phyloP scores from a whole-genome alignment of 2,888 invertebrate species.

The Mesodorylaimus sp. region DNA sequence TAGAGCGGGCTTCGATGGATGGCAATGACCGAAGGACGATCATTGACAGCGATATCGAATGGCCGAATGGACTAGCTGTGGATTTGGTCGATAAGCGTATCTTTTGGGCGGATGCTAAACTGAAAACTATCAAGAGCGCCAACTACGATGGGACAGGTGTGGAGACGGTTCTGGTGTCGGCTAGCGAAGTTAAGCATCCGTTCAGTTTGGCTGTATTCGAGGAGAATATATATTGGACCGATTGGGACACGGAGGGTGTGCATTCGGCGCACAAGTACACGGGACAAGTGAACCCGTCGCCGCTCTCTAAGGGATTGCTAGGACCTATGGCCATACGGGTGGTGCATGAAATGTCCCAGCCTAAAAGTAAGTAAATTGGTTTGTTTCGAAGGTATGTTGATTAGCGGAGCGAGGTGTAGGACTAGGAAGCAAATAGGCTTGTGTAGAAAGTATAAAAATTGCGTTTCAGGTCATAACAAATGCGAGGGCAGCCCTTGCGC shows the following conservation, averaged over 20 bases:
- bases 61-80: constrained; percentile 88
- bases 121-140: constrained; percentile 68
- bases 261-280: constrained; percentile 11
- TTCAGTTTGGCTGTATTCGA: constrained; percentile 94
- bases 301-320: constrained; percentile 1
- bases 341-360: constrained; percentile 24
- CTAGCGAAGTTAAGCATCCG: constrained; percentile 53
- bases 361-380: constrained; percentile 11
- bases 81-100: constrained; percentile 70
- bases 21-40: constrained; percentile 69
- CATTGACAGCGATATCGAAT: constrained; percentile 59
- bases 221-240: constrained; percentile 70
- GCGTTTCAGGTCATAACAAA: constrained; percentile 45
- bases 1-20: constrained; percentile 89
- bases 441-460: too few species aligned
- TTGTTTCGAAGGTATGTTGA: too few species aligned
- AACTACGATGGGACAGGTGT: constrained; percentile 60
- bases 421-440: too few species aligned
- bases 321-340: constrained; percentile 26
- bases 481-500: constrained; percentile 59
- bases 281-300: constrained; percentile 1
- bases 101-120: constrained; percentile 91
- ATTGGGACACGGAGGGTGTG: constrained; percentile 73
- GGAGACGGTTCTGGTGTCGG: constrained; percentile 43
- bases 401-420: too few species aligned